Conservation (phyloP, 2,113 vertebrate species). For the Atherinomorus stipes region DNA sequence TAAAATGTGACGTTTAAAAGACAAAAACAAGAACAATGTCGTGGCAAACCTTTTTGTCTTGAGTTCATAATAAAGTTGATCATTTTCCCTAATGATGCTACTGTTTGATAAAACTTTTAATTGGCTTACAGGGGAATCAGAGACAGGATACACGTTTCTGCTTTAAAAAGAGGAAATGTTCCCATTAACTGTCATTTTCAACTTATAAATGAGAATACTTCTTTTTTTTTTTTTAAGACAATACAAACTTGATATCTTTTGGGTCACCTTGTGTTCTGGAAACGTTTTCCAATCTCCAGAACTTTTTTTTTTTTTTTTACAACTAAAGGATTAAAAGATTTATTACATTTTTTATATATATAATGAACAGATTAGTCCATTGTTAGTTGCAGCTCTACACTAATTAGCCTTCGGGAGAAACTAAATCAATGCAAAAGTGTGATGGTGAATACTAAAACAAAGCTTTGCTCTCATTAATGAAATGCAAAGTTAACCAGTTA, state of each 20-base stretch:
- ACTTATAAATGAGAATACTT: not conserved
- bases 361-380: constrained; percentile 15
- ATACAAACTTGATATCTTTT: not conserved
- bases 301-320: not conserved
- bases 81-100: not conserved
- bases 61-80: not conserved
- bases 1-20: no score
- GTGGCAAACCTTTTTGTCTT: constrained; percentile 5
- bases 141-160: not conserved
- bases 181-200: not conserved
- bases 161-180: not conserved
- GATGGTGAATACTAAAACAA: constrained; percentile 28
- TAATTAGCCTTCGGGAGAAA: constrained; percentile 30
- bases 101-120: not conserved
- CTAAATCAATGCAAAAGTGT: constrained; percentile 24
- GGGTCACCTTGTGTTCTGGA: not conserved
- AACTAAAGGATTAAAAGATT: not conserved
- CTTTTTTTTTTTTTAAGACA: not conserved
- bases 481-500: constrained; percentile 25
- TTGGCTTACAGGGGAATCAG: not conserved
- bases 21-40: constrained; percentile 7
- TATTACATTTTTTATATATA: not conserved
- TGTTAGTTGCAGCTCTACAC: constrained; percentile 1
- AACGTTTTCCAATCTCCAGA: not conserved
- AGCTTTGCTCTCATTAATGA: constrained; percentile 37